Evolutionary conservation across 2,888 invertebrate genomes (phyloP).

Genomic region (Nomada flava): DNA sequence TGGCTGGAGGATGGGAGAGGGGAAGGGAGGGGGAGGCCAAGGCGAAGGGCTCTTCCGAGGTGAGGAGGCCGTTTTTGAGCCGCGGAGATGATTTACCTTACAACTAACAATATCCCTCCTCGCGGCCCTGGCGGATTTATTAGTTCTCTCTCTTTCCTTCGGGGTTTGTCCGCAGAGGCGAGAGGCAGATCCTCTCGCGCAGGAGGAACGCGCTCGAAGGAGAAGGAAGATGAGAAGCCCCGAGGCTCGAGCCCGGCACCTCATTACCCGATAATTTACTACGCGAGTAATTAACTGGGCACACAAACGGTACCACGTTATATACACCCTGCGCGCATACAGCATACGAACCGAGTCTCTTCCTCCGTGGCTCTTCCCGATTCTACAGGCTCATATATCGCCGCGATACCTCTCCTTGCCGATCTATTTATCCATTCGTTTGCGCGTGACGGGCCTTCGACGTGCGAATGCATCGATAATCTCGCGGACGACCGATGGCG

Average conservation of each 20-base stretch:
- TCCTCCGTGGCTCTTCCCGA: constrained; percentile 60
- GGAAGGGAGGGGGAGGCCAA: constrained; percentile 49
- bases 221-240: constrained; percentile 69
- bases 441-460: constrained; percentile 64
- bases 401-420: constrained; percentile 70
- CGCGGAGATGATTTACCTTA: constrained; percentile 82
- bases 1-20: background rate
- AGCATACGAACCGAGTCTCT: constrained; percentile 15
- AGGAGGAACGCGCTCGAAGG: constrained; percentile 40
- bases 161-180: constrained; percentile 69
- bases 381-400: constrained; percentile 76
- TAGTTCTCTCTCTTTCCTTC: constrained; percentile 76
- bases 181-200: constrained; percentile 58
- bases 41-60: constrained; percentile 63
- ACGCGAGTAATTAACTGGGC: constrained; percentile 83
- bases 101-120: constrained; percentile 83
- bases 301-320: constrained; percentile 79
- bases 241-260: constrained; percentile 81
- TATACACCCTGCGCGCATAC: constrained; percentile 67
- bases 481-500: constrained; percentile 31
- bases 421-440: constrained; percentile 79
- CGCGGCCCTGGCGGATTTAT: constrained; percentile 80
- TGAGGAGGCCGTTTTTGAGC: constrained; percentile 77
- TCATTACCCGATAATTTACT: constrained; percentile 84
- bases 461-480: constrained; percentile 37